phyloP scores from a whole-genome alignment of 2,113 vertebrate species.

The Paralichthys olivaceus region DNA sequence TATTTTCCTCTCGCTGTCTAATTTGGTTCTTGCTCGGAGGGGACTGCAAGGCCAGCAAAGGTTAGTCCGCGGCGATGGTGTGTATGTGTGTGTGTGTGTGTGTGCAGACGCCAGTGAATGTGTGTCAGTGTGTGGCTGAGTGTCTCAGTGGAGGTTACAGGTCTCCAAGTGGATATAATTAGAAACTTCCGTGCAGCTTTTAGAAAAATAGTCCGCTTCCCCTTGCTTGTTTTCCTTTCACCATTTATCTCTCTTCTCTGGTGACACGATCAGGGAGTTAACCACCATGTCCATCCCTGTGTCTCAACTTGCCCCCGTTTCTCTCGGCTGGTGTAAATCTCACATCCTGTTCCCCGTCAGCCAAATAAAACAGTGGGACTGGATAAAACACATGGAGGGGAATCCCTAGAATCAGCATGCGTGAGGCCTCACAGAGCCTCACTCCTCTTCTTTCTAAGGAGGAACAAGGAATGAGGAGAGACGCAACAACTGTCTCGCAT shows the following conservation, averaged over 20 bases:
- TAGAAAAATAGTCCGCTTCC: conserved; percentile 68
- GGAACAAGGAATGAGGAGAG: conserved; percentile 17
- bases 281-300: conserved; percentile 62
- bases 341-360: conserved; percentile 70
- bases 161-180: conserved; percentile 76
- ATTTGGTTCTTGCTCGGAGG: conserved; percentile 82
- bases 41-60: conserved; percentile 54
- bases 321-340: conserved; percentile 65
- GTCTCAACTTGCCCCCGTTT: conserved; percentile 68
- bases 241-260: conserved; percentile 69
- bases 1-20: conserved; percentile 79
- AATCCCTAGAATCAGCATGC: conserved; percentile 57
- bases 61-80: conserved; percentile 44
- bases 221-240: conserved; percentile 67
- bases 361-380: conserved; percentile 68
- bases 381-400: conserved; percentile 55
- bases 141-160: conserved; percentile 71
- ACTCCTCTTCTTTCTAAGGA: conserved; percentile 14
- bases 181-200: conserved; percentile 76
- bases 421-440: conserved; percentile 23
- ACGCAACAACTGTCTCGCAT: not conserved
- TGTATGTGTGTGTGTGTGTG: conserved; percentile 22
- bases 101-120: conserved; percentile 30
- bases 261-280: conserved; percentile 64
- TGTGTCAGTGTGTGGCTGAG: conserved; percentile 51